Evolutionary conservation across 2,113 vertebrate species (phyloP).

Genomic region (Sebastes fasciatus): DNA sequence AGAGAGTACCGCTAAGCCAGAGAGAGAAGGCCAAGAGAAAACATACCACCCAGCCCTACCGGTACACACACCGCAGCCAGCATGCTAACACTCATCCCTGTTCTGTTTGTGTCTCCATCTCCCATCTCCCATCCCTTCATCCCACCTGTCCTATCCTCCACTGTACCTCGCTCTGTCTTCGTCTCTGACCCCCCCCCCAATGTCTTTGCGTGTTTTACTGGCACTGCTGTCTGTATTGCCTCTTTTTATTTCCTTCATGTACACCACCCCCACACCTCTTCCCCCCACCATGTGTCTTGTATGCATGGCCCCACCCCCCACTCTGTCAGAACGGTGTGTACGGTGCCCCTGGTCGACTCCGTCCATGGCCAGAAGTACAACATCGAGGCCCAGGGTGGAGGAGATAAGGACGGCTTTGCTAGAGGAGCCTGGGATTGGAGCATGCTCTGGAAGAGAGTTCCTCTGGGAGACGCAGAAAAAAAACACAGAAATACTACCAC

Average conservation of each 20-base stretch:
- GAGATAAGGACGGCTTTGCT: conserved; percentile 96
- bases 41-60: conserved; percentile 96
- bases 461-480: conserved; percentile 93
- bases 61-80: conserved; percentile 86
- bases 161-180: conserved; percentile 42
- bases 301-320: conserved; percentile 63
- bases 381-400: conserved; percentile 94
- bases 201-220: conserved; percentile 62
- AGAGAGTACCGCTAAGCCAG: conserved; percentile 94
- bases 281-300: conserved; percentile 49
- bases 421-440: conserved; percentile 99
- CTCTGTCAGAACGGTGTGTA: conserved; percentile 93
- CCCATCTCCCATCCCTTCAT: conserved; percentile 55
- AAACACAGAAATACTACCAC: conserved; percentile 92
- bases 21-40: conserved; percentile 95
- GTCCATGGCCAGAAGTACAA: conserved; percentile 92
- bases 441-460: conserved; percentile 99
- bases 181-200: conserved; percentile 19
- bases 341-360: conserved; percentile 98
- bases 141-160: conserved; percentile 72
- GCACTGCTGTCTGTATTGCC: conserved; percentile 33
- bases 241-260: conserved; percentile 23
- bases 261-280: conserved; percentile 5
- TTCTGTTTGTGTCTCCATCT: conserved; percentile 82
- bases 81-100: conserved; percentile 75